A percentile compares a stretch with the other conserved stretches of the same genome.
Evolutionary conservation across 2,888 invertebrate species (phyloP).

Genomic region (Conomelus anceps): DNA sequence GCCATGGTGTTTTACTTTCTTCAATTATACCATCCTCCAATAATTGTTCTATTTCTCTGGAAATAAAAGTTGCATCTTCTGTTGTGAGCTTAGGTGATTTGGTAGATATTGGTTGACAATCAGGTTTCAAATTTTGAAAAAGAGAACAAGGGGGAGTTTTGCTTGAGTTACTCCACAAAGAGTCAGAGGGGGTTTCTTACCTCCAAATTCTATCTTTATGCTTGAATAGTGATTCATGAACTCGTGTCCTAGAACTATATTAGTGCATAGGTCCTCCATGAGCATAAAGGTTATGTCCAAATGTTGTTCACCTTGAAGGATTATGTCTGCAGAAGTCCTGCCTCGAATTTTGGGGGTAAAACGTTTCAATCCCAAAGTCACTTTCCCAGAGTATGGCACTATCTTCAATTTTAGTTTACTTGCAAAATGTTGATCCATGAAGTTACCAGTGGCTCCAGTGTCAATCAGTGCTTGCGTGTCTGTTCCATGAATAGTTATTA

Average conservation of each 20-base stretch:
- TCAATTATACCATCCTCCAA: conserved; percentile 1
- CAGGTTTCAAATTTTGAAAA: neutral
- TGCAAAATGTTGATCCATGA: too few species aligned
- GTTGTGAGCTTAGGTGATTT: neutral
- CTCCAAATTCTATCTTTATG: neutral
- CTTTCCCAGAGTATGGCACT: too few species aligned
- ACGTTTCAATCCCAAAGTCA: too few species aligned
- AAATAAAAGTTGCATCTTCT: neutral
- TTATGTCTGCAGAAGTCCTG: too few species aligned
- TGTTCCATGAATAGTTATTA: too few species aligned
- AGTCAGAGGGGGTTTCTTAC: neutral
- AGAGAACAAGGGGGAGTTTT: neutral
- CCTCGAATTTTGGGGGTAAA: too few species aligned
- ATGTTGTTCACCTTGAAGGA: neutral
- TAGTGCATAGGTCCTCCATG: neutral
- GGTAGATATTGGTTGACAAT: conserved; percentile 2
- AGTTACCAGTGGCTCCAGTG: too few species aligned
- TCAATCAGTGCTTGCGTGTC: too few species aligned
- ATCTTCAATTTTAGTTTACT: too few species aligned
- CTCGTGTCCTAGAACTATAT: conserved; percentile 17
- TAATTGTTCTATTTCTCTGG: neutral
- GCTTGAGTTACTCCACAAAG: neutral
- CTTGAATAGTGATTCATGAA: conserved; percentile 3
- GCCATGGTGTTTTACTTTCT: conserved; percentile 7
- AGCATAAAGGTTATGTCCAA: neutral